phyloP scores from a whole-genome alignment of 2,113 vertebrate species.

The Lanius collurio region DNA sequence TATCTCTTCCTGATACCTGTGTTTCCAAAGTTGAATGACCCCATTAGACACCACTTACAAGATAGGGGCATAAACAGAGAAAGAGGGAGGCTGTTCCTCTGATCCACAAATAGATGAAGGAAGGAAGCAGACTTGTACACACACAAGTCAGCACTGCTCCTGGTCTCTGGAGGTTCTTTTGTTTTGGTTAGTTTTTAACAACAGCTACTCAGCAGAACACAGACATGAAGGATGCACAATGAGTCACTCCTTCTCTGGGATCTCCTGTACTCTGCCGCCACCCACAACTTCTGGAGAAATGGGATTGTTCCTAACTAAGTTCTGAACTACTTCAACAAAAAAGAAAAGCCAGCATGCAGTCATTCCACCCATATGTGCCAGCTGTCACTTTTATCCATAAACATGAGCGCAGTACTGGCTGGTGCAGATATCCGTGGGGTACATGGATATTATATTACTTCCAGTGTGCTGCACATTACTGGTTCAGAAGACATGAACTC shows the following conservation, averaged over 20 bases:
- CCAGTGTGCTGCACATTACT: not conserved
- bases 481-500: not conserved
- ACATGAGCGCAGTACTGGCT: not conserved
- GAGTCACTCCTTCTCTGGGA: not conserved
- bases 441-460: not conserved
- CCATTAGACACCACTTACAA: not conserved
- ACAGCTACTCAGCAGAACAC: not conserved
- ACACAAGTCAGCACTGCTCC: not conserved
- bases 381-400: not conserved
- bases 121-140: not conserved
- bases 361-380: not conserved
- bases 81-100: not conserved
- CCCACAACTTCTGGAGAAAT: not conserved
- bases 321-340: not conserved
- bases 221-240: not conserved
- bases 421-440: not conserved
- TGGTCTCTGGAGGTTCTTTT: not conserved
- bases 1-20: not conserved
- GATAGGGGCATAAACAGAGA: not conserved
- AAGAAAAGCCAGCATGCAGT: not conserved
- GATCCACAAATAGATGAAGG: not conserved
- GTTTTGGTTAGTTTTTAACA: not conserved
- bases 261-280: not conserved
- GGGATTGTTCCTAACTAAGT: not conserved
- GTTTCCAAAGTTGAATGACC: not conserved